Evolutionary conservation across 2,888 invertebrate species (phyloP).

Genomic region (Galeopsomyia nigrocyanea): DNA sequence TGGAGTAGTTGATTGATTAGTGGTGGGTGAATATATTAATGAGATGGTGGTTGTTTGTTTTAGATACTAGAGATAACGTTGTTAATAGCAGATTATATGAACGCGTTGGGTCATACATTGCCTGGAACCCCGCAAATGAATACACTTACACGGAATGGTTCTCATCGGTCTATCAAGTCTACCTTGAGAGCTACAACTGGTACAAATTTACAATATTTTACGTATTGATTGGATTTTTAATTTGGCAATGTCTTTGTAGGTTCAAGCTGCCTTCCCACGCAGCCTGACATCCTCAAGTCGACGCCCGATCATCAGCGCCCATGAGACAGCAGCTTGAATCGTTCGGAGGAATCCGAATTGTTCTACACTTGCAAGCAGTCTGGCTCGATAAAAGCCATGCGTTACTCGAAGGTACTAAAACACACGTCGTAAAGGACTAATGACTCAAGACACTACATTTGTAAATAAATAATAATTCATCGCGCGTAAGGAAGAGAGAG

Average conservation of each 20-base stretch:
- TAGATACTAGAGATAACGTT: constrained; percentile 91
- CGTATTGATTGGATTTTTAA: constrained; percentile 8
- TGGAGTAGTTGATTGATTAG: constrained; percentile 6
- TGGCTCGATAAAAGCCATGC: constrained; percentile 41
- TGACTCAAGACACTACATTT: constrained; percentile 11
- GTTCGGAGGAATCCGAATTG: constrained; percentile 43
- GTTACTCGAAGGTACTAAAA: constrained; percentile 45
- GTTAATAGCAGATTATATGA: constrained; percentile 94
- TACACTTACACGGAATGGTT: constrained; percentile 81
- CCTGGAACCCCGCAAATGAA: constrained; percentile 86
- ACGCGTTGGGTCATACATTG: constrained; percentile 82
- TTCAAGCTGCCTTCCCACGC: constrained; percentile 71
- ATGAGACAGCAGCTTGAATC: constrained; percentile 57
- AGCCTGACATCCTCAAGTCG: constrained; percentile 88
- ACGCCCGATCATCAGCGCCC: constrained; percentile 84
- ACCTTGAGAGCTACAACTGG: constrained; percentile 66
- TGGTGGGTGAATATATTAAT: neutral
- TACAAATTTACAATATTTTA: constrained; percentile 49
- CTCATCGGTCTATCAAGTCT: constrained; percentile 74
- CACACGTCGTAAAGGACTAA: constrained; percentile 26
- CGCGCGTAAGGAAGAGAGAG: constrained; percentile 5
- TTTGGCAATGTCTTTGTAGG: constrained; percentile 53
- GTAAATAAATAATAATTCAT: constrained; percentile 38
- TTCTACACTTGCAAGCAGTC: constrained; percentile 46
- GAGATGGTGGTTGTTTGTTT: constrained; percentile 33